Conservation (phyloP, 2,888 invertebrate genomes). For the Lochmaea capreae region DNA sequence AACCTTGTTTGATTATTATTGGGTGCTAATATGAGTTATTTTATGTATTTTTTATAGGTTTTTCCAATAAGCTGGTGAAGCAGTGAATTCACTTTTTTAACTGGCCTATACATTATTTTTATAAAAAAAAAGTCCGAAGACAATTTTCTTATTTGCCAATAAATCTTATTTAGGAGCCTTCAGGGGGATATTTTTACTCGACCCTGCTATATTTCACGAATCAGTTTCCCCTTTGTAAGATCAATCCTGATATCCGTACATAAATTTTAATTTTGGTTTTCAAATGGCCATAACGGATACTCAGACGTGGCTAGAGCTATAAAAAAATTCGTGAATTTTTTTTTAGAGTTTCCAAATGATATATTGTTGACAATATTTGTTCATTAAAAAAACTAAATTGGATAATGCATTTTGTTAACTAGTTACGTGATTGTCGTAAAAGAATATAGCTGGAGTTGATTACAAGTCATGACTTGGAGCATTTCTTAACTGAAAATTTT, state of each 20-base stretch:
- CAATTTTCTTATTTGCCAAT: slow-evolving; percentile 56
- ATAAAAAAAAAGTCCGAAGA: slow-evolving; percentile 39
- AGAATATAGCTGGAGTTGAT: no score
- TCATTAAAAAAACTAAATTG: no score
- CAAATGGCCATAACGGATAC: slow-evolving; percentile 7
- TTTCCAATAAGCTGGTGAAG: no score
- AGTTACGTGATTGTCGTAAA: no score
- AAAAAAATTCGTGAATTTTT: not conserved
- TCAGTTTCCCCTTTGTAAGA: slow-evolving; percentile 22
- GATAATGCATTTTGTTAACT: no score
- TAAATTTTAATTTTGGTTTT: slow-evolving; percentile 28
- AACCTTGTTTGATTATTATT: no score
- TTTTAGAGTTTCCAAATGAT: not conserved
- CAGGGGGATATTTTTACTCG: slow-evolving; percentile 52
- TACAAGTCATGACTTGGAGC: no score
- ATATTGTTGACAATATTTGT: not conserved
- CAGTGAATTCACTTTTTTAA: no score
- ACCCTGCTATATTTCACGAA: slow-evolving; percentile 53
- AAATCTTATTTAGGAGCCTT: slow-evolving; percentile 58
- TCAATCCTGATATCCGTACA: slow-evolving; percentile 24
- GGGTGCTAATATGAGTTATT: no score
- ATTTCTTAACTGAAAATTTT: no score
- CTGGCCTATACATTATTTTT: slow-evolving; percentile 2
- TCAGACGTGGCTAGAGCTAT: not conserved
- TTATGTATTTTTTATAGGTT: no score